These are phyloP conservation scores for Pheucticus melanocephalus DNA, from an alignment of 2,113 vertebrate species.

Conservation along the genomic window DNA sequence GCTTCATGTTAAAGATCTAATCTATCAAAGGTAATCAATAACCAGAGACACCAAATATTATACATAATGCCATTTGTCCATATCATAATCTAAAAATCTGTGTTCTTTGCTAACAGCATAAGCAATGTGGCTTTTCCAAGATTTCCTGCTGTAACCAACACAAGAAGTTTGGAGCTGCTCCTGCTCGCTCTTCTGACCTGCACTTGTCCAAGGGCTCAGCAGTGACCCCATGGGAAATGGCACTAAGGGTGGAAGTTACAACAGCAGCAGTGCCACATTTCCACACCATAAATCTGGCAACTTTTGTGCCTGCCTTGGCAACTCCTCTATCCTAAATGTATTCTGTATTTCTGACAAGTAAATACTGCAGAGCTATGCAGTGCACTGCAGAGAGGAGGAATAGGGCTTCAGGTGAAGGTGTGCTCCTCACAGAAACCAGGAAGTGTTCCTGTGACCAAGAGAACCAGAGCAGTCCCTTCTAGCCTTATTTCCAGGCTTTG, in stretches of 20 bases:
- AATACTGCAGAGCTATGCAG: background rate
- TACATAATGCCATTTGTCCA: background rate
- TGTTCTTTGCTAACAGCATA: background rate
- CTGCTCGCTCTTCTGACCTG: background rate
- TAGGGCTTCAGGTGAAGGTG: background rate
- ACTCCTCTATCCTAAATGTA: background rate
- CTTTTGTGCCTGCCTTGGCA: background rate
- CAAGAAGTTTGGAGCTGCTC: background rate
- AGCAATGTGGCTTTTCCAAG: background rate
- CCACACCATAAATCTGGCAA: background rate
- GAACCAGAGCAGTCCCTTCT: background rate
- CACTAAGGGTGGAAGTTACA: background rate
- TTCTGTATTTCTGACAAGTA: background rate
- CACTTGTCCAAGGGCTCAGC: background rate
- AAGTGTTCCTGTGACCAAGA: background rate
- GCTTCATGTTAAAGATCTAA: background rate
- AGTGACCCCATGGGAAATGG: fast-evolving
- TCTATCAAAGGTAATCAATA: background rate
- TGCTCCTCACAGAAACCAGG: background rate
- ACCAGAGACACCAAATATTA: background rate
- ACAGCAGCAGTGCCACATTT: fast-evolving
- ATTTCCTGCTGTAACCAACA: background rate
- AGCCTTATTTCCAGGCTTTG: background rate
- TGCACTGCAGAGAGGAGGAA: background rate
- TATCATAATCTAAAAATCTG: background rate